Evolutionary conservation across 2,113 vertebrate genomes (phyloP).

Genomic region (Oreotragus oreotragus): DNA sequence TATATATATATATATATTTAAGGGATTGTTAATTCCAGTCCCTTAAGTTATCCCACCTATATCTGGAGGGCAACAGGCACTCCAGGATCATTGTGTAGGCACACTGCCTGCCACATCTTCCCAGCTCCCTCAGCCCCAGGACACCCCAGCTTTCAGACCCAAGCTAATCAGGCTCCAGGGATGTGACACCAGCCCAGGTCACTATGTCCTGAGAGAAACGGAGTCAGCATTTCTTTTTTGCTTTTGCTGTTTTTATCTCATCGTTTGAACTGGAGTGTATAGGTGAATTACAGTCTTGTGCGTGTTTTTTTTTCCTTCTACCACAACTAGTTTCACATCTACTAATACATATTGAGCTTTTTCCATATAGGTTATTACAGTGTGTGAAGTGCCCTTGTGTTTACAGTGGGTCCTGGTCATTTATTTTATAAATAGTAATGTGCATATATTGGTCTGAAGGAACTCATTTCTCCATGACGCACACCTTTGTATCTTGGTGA

Average conservation of each 20-base stretch:
- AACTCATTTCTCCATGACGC: background rate
- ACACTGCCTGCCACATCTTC: background rate
- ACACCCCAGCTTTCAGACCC: background rate
- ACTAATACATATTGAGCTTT: background rate
- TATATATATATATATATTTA: background rate
- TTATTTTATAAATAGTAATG: background rate
- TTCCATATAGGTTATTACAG: background rate
- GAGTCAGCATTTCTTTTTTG: background rate
- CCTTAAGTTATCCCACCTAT: background rate
- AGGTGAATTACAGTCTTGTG: background rate
- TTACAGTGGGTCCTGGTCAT: background rate
- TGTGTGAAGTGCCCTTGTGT: background rate
- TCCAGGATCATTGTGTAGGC: background rate
- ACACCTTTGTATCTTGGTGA: background rate
- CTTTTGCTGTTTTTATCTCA: background rate
- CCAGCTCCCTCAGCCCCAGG: background rate
- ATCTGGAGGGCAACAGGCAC: background rate
- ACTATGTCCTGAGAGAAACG: background rate
- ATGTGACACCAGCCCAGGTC: background rate
- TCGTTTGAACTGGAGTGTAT: background rate
- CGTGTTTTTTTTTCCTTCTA: background rate
- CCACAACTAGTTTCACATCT: background rate
- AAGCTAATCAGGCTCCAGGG: background rate
- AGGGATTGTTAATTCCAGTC: background rate
- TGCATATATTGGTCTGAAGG: background rate